Base-by-base conservation (phyloP, 2,888 invertebrate genomes). In the Marasmarcha lunaedactyla region DNA sequence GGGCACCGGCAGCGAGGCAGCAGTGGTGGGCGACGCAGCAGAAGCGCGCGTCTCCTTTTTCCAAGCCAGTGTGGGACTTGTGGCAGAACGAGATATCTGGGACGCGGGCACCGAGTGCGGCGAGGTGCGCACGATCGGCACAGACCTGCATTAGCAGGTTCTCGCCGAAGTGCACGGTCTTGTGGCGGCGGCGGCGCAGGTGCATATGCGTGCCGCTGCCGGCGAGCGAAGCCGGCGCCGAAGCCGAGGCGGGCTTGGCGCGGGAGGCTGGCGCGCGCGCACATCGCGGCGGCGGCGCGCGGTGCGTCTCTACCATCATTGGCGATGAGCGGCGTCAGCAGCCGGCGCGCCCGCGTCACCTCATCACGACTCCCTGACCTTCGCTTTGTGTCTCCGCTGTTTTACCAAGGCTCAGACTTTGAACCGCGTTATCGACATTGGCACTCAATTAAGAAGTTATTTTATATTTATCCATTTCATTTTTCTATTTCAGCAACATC, bases 121-220 rank as follows among this genome's bases (percentile, higher is more conserved):
- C 71, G 46, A 83, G 62, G 51, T 84, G 83, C 12, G 83, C 88
- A 42, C 90, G 87, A 69, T 90, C 90, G 47, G 90, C 88, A 68
- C 89, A 90, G 39, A 90, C 90, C 69, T 90, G 90, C 69, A 90
- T 86, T 50, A 90, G 68, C 15, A 91, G 84, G 66, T 90, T 91
- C 62, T 91, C 91, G 43, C 91, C 91, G 62, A 91, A 91, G 70
- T 91, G 91, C 38, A 91, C 91, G 37, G 91, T 91, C 71, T 91
- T 91, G 74, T 91, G 90, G 43, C 91, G 86, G 40, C 90, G 86
- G 42, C 91, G 86, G 39, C 90, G 88, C 44, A 89, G 77, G 52
- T 88, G 88, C 62, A 89, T 81, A 51, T 71, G 67, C 52, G 69
- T 74, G 57, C 71, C 73, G 57, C 77, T 76, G 65, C 79, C 83